Evolutionary conservation across 2,888 invertebrate genomes (phyloP), one percentile per base, ranked within the genome.

Genomic region (Salpingus planirostris): DNA sequence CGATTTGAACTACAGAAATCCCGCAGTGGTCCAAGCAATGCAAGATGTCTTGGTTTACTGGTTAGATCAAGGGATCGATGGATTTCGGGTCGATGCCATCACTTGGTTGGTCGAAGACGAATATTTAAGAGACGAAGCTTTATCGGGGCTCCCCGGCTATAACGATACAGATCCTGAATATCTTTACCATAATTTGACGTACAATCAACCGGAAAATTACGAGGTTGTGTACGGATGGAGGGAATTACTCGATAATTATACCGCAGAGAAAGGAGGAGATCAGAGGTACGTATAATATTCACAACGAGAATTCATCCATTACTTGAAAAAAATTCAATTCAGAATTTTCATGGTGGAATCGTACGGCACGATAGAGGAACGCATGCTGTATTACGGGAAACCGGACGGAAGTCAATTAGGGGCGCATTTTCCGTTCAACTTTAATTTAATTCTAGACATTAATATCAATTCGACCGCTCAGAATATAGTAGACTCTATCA

Each of bases 31-130:
- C 2, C 62, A 74, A 29, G 76, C 77, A 51, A 75, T 85, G 64
- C 74, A 79, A 79, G 71, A 73, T 7, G 68, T 80, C 1, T 55
- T 91, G 11, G 69, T 67, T 43, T 88, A 78, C 53, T 93, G 92
- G 92, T 56, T 93, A 27, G 76, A 79, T 29, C 76, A 77, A 49
- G 91, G 90, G 1, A 76, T 91, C 0, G 83, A 86, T 53, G 95
- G 93, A 1, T 89, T 93, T 53, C 76, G 91, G 47, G 71, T 93
- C 21, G 86, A 87, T 52, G 85, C 87, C 2, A 72, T 86, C 7
- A 68, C 70, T 3, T 48, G 43, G 49, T 36, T 73, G 6, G 65
- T 60, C 32, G 73, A 74, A 52, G 55, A 53, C 15, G 47, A 50
- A 8, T 23, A 51, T 4, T 46, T 66, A 1, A 31, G 21, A 3